Conservation (phyloP, 2,113 vertebrate genomes). For the Pelecanoides urinatrix region DNA sequence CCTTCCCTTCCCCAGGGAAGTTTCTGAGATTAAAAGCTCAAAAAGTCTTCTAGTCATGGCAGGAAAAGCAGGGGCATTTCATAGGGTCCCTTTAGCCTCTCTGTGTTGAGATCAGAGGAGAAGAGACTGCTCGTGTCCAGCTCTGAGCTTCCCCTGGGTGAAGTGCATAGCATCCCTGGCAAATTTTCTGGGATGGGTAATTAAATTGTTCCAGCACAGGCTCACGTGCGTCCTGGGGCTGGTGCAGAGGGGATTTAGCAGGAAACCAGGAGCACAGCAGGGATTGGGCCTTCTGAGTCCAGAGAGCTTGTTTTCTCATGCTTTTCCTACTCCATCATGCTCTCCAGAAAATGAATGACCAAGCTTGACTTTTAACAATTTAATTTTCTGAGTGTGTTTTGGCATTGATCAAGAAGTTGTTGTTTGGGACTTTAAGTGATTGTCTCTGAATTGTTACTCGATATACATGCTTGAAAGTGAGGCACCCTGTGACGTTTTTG, state of each 20-base stretch:
- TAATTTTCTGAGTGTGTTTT: constrained; percentile 25
- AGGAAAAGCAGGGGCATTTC: not conserved
- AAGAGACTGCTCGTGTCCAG: not conserved
- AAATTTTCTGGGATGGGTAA: not conserved
- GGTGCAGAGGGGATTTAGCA: not conserved
- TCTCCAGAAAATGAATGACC: not conserved
- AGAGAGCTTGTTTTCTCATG: not conserved
- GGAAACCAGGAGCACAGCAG: fast-evolving
- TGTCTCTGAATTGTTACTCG: not conserved
- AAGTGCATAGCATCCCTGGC: not conserved
- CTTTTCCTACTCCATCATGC: not conserved
- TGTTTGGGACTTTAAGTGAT: not conserved
- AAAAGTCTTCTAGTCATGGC: not conserved
- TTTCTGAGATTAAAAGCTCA: not conserved
- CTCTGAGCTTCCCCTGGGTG: not conserved
- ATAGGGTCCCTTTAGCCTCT: not conserved
- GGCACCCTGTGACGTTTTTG: not conserved
- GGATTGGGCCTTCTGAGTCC: fast-evolving
- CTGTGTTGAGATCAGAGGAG: not conserved
- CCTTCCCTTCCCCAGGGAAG: not conserved
- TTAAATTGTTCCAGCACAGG: not conserved
- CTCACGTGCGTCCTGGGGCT: not conserved
- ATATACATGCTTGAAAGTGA: not conserved
- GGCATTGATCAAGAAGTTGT: not conserved
- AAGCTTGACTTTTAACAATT: not conserved